A percentile compares a stretch with the other conserved stretches of the same genome.
Evolutionary conservation across 2,797 vertebrate species (phyloP).

Genomic region (Clarias pachynema): DNA sequence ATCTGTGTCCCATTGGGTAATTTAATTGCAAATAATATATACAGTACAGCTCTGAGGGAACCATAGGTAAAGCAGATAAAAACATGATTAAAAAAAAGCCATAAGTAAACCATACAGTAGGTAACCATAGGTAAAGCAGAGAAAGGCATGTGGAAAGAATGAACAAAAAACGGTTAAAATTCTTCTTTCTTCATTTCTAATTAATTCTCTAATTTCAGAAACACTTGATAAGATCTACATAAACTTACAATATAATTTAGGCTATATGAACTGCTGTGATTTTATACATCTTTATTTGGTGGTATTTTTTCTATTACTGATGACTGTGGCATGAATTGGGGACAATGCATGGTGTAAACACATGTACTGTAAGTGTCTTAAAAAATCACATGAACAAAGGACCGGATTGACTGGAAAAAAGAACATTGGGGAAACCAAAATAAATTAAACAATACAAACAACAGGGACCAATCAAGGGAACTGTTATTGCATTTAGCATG

Average conservation of each 20-base stretch:
- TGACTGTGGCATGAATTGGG: no score
- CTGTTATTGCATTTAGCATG: no score
- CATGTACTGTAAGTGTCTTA: no score
- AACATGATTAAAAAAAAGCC: no score
- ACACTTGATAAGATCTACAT: slow-evolving; percentile 19
- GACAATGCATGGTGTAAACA: no score
- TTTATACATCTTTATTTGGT: not conserved
- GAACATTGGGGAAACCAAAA: no score
- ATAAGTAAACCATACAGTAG: no score
- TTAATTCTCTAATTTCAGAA: slow-evolving; percentile 22
- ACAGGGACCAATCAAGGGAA: no score
- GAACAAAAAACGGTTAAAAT: slow-evolving; percentile 31
- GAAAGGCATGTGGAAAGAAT: slow-evolving; percentile 17
- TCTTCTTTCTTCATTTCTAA: not conserved
- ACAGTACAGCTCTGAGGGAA: slow-evolving; percentile 26
- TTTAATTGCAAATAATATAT: slow-evolving; percentile 47
- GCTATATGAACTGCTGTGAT: not conserved
- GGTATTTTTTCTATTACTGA: not conserved
- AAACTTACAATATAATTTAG: slow-evolving; percentile 1
- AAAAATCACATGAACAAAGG: no score
- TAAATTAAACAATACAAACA: no score
- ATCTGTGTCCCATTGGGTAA: slow-evolving; percentile 26
- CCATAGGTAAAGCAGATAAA: slow-evolving; percentile 41
- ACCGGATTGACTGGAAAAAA: no score
- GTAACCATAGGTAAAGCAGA: no score